Percentiles rank a stretch among this genome's conserved stretches.
These are phyloP conservation scores for Hexactinellida sp. DNA, from an alignment of 37 sponge, comb jelly and placozoan genomes.

Conservation along the genomic window DNA sequence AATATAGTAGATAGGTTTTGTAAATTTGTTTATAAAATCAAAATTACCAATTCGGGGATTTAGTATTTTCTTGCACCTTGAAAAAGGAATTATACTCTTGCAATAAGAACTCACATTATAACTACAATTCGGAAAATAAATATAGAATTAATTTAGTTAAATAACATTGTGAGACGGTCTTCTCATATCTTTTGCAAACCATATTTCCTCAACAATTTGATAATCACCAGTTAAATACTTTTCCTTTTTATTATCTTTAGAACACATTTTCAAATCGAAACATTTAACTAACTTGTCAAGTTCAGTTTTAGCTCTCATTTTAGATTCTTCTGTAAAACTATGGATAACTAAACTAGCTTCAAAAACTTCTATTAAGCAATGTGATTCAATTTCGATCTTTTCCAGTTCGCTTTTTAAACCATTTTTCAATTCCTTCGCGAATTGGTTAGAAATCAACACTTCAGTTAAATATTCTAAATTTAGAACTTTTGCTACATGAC, in stretches of 20 bases:
- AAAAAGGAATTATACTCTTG: no score
- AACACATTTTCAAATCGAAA: neutral
- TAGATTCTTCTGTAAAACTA: neutral
- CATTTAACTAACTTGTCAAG: neutral
- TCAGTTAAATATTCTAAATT: neutral
- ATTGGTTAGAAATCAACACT: neutral
- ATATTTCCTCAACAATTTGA: neutral
- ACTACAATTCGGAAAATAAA: no score
- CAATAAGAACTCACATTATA: no score
- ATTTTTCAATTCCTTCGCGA: neutral
- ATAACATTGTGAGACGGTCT: neutral
- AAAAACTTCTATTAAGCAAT: neutral
- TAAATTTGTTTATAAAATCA: no score
- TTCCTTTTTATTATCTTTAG: neutral
- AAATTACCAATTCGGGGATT: no score
- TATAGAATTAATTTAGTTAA: neutral
- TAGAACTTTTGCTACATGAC: neutral
- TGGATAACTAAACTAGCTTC: neutral
- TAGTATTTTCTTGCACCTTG: no score
- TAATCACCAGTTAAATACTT: neutral
- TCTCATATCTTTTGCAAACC: conserved; percentile 10
- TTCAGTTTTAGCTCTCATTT: neutral
- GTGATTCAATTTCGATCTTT: neutral
- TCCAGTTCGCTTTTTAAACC: neutral
- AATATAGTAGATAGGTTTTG: no score